phyloP scores from a whole-genome alignment of 2,797 vertebrate species.

The Chloroceryle amazona region DNA sequence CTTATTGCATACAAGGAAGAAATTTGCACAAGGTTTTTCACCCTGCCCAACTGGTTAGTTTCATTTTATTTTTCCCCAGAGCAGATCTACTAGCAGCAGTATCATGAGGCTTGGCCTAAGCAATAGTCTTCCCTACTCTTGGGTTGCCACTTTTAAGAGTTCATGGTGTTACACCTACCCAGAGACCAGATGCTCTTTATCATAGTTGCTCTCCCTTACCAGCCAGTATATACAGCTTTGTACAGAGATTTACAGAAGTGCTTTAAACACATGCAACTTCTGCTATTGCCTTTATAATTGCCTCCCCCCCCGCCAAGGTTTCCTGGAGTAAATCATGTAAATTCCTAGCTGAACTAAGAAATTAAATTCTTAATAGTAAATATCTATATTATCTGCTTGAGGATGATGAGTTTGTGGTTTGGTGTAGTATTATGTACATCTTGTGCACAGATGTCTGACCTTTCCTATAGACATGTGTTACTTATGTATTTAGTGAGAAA shows the following conservation, averaged over 20 bases:
- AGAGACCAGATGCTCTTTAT: not conserved
- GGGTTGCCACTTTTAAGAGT: not conserved
- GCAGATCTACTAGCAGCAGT: not conserved
- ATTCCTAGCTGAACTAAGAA: not conserved
- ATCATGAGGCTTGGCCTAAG: not conserved
- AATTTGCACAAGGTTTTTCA: not conserved
- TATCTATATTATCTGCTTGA: not conserved
- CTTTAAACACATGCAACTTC: not conserved
- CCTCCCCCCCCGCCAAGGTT: not conserved
- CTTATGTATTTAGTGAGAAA: not conserved
- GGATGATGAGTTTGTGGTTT: constrained; percentile 13
- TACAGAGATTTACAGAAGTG: not conserved
- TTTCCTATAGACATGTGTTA: constrained; percentile 7
- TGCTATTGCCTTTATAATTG: not conserved
- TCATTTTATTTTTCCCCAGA: not conserved
- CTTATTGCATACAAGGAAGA: not conserved
- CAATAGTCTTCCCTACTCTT: not conserved
- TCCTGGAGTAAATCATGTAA: not conserved
- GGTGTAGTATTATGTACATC: constrained; percentile 4
- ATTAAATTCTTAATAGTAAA: constrained; percentile 15
- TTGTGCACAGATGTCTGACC: constrained; percentile 38
- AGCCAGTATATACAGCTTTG: not conserved
- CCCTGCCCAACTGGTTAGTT: not conserved
- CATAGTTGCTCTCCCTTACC: not conserved
- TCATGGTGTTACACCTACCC: not conserved